phyloP scores from a whole-genome alignment of 2,797 vertebrate genomes.

The Fistularia commersonii region DNA sequence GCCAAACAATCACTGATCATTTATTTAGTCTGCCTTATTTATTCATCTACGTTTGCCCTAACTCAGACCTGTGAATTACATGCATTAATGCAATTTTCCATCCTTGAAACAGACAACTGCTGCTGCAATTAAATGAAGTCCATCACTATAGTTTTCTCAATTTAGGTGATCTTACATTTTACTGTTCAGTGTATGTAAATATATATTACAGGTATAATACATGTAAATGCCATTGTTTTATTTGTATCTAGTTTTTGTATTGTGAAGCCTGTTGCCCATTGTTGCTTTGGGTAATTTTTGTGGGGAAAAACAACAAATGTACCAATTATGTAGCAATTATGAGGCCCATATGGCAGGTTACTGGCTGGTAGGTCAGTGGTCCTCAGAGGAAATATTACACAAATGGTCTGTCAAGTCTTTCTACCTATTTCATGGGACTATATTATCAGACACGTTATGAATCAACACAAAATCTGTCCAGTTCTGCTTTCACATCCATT shows the following conservation, averaged over 20 bases:
- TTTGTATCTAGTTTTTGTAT: too few relatives aligned
- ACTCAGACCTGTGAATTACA: slow-evolving; percentile 68
- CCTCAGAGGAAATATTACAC: too few relatives aligned
- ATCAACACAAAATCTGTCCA: slow-evolving; percentile 23
- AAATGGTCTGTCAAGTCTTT: too few relatives aligned
- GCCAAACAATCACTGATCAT: slow-evolving; percentile 77
- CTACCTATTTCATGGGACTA: slow-evolving; percentile 4
- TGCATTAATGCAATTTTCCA: slow-evolving; percentile 55
- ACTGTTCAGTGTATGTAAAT: too few relatives aligned
- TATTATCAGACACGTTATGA: slow-evolving; percentile 35
- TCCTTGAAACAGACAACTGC: slow-evolving; percentile 44
- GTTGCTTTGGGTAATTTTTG: too few relatives aligned
- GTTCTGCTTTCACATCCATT: not conserved
- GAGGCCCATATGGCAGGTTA: too few relatives aligned
- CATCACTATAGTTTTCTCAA: slow-evolving; percentile 18
- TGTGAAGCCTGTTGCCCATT: too few relatives aligned
- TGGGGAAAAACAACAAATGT: too few relatives aligned
- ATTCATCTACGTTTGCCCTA: slow-evolving; percentile 65
- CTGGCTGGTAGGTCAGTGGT: too few relatives aligned
- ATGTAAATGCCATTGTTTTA: too few relatives aligned
- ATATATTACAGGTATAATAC: too few relatives aligned
- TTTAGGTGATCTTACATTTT: slow-evolving; percentile 23
- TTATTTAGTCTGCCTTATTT: slow-evolving; percentile 76
- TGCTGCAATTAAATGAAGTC: slow-evolving; percentile 46
- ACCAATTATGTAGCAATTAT: too few relatives aligned